Conservation (phyloP, 2,113 vertebrate species). For the Tragelaphus imberbis region DNA sequence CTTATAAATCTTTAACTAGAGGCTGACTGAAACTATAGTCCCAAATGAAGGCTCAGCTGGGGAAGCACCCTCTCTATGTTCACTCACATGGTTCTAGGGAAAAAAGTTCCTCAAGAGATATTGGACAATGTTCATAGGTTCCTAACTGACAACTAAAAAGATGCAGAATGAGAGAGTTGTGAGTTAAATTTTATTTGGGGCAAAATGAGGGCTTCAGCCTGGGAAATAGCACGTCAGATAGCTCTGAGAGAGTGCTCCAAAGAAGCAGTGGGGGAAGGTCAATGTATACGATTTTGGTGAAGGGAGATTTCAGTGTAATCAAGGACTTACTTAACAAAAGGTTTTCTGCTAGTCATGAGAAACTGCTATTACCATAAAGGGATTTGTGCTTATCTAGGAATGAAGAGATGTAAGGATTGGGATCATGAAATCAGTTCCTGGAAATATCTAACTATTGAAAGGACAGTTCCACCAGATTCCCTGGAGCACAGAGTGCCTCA, state of each 20-base stretch:
- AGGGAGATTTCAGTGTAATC: background rate
- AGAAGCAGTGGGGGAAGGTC: background rate
- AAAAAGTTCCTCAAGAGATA: background rate
- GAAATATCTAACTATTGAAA: background rate
- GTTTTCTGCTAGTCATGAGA: background rate
- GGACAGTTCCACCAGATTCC: background rate
- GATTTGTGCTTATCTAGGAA: background rate
- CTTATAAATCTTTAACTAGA: background rate
- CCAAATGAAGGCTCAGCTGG: accelerated
- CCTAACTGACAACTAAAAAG: background rate
- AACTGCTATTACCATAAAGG: background rate
- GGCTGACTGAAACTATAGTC: background rate
- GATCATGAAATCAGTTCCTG: background rate
- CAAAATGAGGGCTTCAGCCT: background rate
- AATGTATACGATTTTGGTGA: background rate
- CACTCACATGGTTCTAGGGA: background rate
- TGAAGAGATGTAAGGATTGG: background rate
- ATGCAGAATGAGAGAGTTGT: background rate
- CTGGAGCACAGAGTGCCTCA: background rate
- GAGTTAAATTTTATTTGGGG: background rate
- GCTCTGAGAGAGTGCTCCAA: background rate
- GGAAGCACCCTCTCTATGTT: background rate
- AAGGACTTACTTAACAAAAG: background rate
- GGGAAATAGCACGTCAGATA: background rate
- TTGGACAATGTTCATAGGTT: background rate